Conservation (phyloP, 2,888 invertebrate species). For the Abrostola tripartita region DNA sequence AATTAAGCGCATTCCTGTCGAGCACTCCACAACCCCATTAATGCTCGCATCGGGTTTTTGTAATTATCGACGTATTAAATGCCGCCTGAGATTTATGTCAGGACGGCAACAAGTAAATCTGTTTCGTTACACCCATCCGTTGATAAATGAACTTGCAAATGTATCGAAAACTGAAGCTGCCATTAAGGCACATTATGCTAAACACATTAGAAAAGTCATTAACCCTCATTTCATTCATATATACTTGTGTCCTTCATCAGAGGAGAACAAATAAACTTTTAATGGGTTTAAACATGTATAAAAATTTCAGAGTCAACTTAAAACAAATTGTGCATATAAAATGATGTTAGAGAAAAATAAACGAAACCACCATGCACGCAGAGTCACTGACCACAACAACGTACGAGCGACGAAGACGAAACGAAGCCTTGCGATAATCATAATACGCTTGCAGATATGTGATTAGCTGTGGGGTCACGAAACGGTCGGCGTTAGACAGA, state of each 20-base stretch:
- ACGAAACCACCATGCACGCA: constrained; percentile 66
- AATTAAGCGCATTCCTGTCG: constrained; percentile 68
- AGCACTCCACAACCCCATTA: constrained; percentile 65
- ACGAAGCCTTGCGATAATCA: constrained; percentile 85
- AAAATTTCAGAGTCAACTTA: constrained; percentile 54
- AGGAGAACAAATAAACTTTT: constrained; percentile 42
- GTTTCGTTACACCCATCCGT: constrained; percentile 68
- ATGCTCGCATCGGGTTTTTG: constrained; percentile 68
- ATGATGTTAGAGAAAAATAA: constrained; percentile 67
- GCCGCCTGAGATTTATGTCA: constrained; percentile 75
- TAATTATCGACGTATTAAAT: constrained; percentile 81
- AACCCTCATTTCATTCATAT: constrained; percentile 26
- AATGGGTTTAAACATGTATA: constrained; percentile 42
- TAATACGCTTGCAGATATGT: constrained; percentile 88
- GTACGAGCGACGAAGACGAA: constrained; percentile 82
- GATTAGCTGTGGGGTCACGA: constrained; percentile 87
- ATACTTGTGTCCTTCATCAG: constrained; percentile 36
- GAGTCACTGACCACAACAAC: constrained; percentile 85
- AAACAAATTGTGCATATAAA: constrained; percentile 67
- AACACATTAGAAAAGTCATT: constrained; percentile 23
- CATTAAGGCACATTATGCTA: constrained; percentile 28
- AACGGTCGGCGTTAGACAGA: constrained; percentile 86
- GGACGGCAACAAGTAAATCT: constrained; percentile 65
- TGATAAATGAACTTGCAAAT: constrained; percentile 63
- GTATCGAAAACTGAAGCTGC: constrained; percentile 46